These are phyloP conservation scores for Anisognathus igniventris DNA, from an alignment of 2,797 vertebrate species.

Conservation along the genomic window DNA sequence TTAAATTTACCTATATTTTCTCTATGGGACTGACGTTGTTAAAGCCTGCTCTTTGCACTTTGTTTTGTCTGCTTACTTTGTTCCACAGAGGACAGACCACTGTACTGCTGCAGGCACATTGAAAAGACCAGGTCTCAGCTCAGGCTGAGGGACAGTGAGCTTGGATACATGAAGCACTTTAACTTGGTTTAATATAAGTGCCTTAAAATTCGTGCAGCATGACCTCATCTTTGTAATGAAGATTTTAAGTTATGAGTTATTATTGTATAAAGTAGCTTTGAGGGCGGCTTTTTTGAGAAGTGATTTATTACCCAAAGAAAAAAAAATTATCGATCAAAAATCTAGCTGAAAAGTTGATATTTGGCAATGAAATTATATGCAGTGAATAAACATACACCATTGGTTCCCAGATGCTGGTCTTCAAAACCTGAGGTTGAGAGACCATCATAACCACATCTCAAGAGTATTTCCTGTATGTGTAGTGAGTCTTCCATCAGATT, in stretches of 20 bases:
- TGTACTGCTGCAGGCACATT: background rate
- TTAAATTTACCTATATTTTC: background rate
- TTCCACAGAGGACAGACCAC: background rate
- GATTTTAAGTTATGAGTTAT: background rate
- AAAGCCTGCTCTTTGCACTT: background rate
- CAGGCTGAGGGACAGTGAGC: background rate
- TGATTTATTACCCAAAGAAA: background rate
- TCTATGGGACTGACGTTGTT: background rate
- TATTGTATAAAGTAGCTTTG: background rate
- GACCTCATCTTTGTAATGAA: background rate
- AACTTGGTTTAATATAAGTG: background rate
- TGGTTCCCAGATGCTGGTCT: background rate
- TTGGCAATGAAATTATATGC: background rate
- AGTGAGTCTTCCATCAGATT: background rate
- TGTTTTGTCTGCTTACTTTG: background rate
- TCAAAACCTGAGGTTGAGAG: background rate
- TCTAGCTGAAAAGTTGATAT: background rate
- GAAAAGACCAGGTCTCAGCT: background rate
- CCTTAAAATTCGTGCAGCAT: conserved; percentile 6
- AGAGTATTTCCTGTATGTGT: background rate
- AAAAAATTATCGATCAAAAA: background rate
- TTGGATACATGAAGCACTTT: background rate
- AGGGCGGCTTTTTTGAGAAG: background rate
- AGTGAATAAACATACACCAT: background rate
- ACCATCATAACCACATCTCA: background rate